Evolutionary conservation across 2,113 vertebrate genomes (phyloP), one percentile per base, ranked within the genome.

Genomic region (Aldabrachelys gigantea): DNA sequence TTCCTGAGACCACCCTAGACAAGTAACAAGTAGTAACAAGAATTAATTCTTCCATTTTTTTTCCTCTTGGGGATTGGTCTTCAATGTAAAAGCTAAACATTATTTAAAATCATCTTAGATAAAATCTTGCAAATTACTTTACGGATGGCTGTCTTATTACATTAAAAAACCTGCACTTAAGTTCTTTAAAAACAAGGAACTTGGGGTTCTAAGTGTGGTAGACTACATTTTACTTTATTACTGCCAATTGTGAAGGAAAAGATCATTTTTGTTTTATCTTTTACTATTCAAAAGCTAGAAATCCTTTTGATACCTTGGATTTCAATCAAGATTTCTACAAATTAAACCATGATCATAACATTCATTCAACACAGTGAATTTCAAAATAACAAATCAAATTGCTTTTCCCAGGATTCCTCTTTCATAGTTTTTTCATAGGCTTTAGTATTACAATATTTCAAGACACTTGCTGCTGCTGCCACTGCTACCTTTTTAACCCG

Each of bases 391-490:
- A 89, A 56, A 56, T 47, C 47, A 49, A 76, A 22, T 91, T 84
- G n/a, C 4, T 88, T n/a, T 82, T 82, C 78, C 52, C 10, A 75
- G 19, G 5, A 10, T 95, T 92, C 12, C 8, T 31, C 84, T 94
- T 96, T 89, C 5, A 87, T 31, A 86, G 35, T 59, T 80, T 93
- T 57, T 92, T 79, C 84, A 56, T 88, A 57, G 38, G 53, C 80
- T 92, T 94, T 81, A 93, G 11, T 95, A 81, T 91, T 95, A 59
- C 86, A 85, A 86, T 95, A 53, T 91, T 96, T 96, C 57, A 85
- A 94, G 90, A 87, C 69, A 27, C 84, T 94, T 86, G 88, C 8
- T 72, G 17, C 35, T 72, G 65, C 16, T 38, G 65, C 35, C 17
- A n/a, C 35, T 19, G n/a, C n/a, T 21, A 72, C 62, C 8, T 72